Percentiles rank a stretch among this genome's conserved stretches.
phyloP scores from a whole-genome alignment of 2,113 vertebrate species.

The Ptyas mucosa region DNA sequence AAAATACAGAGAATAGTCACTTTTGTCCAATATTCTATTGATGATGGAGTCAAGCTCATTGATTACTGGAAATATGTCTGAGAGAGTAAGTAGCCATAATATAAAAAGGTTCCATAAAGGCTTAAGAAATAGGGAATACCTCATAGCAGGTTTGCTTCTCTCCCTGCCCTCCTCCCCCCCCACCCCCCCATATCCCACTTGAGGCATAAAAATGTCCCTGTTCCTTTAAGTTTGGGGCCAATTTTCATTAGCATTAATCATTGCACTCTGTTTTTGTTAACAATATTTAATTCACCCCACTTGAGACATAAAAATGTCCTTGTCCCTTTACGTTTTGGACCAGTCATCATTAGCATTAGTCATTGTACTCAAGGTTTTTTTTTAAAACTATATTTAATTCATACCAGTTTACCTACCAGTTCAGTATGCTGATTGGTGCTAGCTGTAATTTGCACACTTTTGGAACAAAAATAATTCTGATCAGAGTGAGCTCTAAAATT shows the following conservation, averaged over 20 bases:
- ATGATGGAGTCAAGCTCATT: neutral
- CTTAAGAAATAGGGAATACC: neutral
- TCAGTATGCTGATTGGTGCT: neutral
- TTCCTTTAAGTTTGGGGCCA: neutral
- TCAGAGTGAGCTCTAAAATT: neutral
- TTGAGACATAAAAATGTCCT: neutral
- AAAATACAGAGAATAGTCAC: constrained; percentile 34
- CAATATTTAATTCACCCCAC: neutral
- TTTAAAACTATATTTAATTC: neutral
- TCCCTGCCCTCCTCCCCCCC: neutral
- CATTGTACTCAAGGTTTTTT: neutral
- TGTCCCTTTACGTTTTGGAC: neutral
- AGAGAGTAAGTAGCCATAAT: neutral
- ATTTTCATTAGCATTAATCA: neutral
- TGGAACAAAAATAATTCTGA: neutral
- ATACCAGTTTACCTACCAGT: neutral
- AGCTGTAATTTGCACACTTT: neutral
- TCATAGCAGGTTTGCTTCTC: neutral
- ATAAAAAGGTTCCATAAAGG: neutral
- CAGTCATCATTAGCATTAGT: neutral
- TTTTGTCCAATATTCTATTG: constrained; percentile 5
- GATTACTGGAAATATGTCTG: neutral
- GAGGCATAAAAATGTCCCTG: neutral
- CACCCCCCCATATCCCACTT: neutral
- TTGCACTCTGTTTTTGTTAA: neutral